These are phyloP conservation scores for Cettia cetti DNA, from an alignment of 2,113 vertebrate species.

Conservation along the genomic window DNA sequence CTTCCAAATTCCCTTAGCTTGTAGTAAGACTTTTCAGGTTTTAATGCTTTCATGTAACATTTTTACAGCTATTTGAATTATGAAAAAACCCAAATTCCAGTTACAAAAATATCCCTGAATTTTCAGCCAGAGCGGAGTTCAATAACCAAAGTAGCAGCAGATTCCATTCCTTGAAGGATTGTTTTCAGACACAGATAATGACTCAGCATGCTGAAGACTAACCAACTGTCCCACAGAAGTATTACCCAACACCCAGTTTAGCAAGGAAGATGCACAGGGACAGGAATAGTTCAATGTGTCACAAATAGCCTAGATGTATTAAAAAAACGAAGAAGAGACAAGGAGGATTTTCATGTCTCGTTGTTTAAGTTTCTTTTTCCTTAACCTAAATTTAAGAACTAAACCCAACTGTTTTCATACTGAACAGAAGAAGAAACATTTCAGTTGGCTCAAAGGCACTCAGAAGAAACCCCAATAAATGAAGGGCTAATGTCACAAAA, in stretches of 20 bases:
- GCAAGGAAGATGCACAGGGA: fast-evolving
- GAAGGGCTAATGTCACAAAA: background rate
- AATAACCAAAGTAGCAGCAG: background rate
- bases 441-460: background rate
- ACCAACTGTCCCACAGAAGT: background rate
- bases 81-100: background rate
- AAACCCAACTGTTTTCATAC: background rate
- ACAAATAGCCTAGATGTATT: background rate
- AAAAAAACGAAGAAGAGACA: background rate
- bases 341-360: background rate
- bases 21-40: background rate
- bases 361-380: background rate
- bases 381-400: background rate
- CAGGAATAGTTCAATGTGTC: background rate
- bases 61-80: background rate
- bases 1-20: background rate
- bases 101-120: background rate
- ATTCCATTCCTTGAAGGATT: background rate
- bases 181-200: background rate
- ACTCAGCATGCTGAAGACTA: background rate
- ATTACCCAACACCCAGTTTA: background rate
- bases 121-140: background rate
- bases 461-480: background rate
- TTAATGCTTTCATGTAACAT: background rate
- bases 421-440: background rate